phyloP scores from a whole-genome alignment of 2,888 invertebrate genomes.

The Criorhina ranunculi region DNA sequence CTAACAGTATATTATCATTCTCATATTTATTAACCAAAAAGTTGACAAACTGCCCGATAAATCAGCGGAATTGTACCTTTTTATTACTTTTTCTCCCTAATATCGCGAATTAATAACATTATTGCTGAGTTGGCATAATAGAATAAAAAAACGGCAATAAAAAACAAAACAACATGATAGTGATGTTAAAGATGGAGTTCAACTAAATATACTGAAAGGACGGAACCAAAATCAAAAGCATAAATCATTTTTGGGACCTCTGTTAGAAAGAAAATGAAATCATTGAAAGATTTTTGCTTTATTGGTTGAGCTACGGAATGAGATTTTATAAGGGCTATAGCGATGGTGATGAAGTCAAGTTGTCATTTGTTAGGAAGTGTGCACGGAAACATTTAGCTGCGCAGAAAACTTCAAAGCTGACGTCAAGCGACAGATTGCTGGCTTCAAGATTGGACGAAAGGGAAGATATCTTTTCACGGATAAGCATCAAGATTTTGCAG shows the following conservation, averaged over 20 bases:
- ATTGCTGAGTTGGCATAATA: slow-evolving; percentile 47
- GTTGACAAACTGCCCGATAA: slow-evolving; percentile 47
- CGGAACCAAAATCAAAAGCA: slow-evolving; percentile 2
- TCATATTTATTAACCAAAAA: slow-evolving; percentile 26
- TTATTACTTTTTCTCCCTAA: slow-evolving; percentile 41
- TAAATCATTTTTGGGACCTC: slow-evolving; percentile 21
- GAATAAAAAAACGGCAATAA: slow-evolving; percentile 40
- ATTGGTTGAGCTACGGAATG: too few species aligned
- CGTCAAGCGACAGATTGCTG: too few species aligned
- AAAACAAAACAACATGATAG: slow-evolving; percentile 17
- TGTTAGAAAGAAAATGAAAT: not conserved
- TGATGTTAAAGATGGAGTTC: slow-evolving; percentile 30
- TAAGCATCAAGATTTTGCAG: too few species aligned
- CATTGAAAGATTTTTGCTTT: not conserved
- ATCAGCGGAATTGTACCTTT: slow-evolving; percentile 47
- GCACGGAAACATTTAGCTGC: too few species aligned
- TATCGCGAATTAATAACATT: slow-evolving; percentile 42
- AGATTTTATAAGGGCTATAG: too few species aligned
- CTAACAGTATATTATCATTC: slow-evolving; percentile 7
- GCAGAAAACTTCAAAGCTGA: too few species aligned
- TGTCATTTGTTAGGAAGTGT: too few species aligned
- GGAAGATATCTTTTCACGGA: too few species aligned
- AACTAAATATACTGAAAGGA: slow-evolving; percentile 10
- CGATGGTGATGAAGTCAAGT: too few species aligned
- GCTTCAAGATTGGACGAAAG: too few species aligned